Evolutionary conservation across 1,140 invertebrate species (phyloP).

Genomic region (Tetramorium alpestre): DNA sequence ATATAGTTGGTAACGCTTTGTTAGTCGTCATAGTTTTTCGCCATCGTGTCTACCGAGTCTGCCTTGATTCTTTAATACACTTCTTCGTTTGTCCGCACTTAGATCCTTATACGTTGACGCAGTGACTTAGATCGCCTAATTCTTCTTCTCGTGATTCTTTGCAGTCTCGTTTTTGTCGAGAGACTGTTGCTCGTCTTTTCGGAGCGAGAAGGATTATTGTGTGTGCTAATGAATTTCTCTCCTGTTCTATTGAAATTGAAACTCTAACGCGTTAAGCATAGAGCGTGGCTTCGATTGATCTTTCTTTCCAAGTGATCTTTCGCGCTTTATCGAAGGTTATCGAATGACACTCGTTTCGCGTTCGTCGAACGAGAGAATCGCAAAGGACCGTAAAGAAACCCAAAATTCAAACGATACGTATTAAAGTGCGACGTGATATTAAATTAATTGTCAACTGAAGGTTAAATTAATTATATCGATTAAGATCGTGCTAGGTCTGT

Average conservation of each 20-base stretch:
- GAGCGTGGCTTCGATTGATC: conserved; percentile 20
- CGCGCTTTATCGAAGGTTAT: conserved; percentile 24
- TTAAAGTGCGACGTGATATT: conserved; percentile 50
- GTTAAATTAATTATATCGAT: conserved; percentile 23
- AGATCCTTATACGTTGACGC: not conserved
- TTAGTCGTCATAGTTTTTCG: conserved; percentile 44
- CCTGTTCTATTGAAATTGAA: not conserved
- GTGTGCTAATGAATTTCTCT: conserved; percentile 8
- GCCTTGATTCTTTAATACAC: conserved; percentile 44
- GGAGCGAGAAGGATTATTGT: conserved; percentile 3
- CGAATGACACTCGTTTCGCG: conserved; percentile 18
- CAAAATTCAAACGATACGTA: conserved; percentile 47
- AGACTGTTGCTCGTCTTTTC: not conserved
- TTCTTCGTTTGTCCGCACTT: conserved; percentile 16
- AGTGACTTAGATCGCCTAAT: conserved; percentile 15
- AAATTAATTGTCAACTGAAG: conserved; percentile 55
- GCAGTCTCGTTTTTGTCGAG: not conserved
- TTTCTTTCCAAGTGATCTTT: conserved; percentile 22
- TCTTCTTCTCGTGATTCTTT: conserved; percentile 5
- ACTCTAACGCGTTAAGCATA: not conserved
- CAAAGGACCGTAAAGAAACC: not conserved
- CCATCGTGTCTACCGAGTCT: conserved; percentile 38
- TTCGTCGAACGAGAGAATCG: not conserved
- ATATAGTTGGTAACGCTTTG: conserved; percentile 13
- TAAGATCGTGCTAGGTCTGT: conserved; percentile 25